These are phyloP conservation scores for Ochotona curzoniae DNA, from an alignment of 2,113 vertebrate genomes.

Conservation along the genomic window DNA sequence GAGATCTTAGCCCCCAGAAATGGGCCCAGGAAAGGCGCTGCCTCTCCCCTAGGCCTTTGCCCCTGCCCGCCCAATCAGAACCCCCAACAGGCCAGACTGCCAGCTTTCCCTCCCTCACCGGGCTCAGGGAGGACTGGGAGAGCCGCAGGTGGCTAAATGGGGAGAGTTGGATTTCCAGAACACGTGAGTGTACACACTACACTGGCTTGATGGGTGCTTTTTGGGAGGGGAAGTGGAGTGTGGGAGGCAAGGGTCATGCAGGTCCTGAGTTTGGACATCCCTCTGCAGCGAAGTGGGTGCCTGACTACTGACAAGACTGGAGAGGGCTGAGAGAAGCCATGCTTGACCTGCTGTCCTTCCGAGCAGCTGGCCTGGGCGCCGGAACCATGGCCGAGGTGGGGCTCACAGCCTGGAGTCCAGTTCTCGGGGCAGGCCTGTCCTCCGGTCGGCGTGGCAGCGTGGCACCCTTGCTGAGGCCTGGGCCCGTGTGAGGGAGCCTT, in stretches of 20 bases:
- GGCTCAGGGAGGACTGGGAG: not conserved
- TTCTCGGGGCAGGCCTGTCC: too few species aligned
- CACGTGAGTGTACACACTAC: not conserved
- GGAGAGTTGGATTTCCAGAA: slow-evolving; percentile 55
- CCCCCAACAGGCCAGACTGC: not conserved
- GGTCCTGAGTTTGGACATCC: not conserved
- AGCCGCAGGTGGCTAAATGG: not conserved
- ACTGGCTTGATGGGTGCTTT: slow-evolving; percentile 7
- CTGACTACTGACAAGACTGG: not conserved
- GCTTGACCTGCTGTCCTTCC: not conserved
- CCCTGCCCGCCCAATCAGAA: not conserved
- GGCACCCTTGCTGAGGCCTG: not conserved
- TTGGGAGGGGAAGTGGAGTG: not conserved
- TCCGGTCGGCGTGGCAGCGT: too few species aligned
- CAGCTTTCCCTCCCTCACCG: not conserved
- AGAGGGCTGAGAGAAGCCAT: not conserved
- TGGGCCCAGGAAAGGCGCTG: not conserved
- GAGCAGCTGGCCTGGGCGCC: not conserved
- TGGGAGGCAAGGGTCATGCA: not conserved
- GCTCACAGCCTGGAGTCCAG: too few species aligned
- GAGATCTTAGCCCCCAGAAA: not conserved
- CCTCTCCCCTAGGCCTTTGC: not conserved
- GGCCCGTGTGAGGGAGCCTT: too few species aligned
- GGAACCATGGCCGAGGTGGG: not conserved
- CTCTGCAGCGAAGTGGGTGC: not conserved